phyloP scores from a whole-genome alignment of 2,888 invertebrate genomes.

The Gandaritis pyraliata region DNA sequence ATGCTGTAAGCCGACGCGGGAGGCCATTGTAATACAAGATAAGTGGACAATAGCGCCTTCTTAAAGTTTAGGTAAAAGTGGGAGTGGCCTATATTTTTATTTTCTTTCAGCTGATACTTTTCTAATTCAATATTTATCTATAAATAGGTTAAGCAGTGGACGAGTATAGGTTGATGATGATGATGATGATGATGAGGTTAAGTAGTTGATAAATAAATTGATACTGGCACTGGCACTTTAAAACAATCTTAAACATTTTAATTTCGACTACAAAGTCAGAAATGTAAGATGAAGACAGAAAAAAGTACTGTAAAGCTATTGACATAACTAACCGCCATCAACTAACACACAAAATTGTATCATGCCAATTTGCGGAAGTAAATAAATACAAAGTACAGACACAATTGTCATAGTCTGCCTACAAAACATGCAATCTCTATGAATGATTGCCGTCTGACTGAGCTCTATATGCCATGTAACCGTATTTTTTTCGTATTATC shows the following conservation, averaged over 20 bases:
- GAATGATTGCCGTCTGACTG: conserved; percentile 72
- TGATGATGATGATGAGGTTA: no score
- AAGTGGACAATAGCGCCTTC: conserved; percentile 41
- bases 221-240: no score
- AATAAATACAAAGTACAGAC: conserved; percentile 69
- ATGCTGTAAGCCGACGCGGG: conserved; percentile 72
- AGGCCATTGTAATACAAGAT: conserved; percentile 66
- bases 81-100: no score
- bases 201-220: no score
- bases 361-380: conserved; percentile 57
- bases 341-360: conserved; percentile 50
- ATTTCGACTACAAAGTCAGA: no score
- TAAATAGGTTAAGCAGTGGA: no score
- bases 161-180: no score
- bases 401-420: conserved; percentile 66
- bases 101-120: no score
- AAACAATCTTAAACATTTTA: no score
- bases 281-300: no score
- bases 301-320: conserved; percentile 7
- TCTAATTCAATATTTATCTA: no score
- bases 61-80: not conserved
- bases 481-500: conserved; percentile 65
- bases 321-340: conserved; percentile 48
- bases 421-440: conserved; percentile 75
- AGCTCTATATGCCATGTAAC: conserved; percentile 63